Conservation (phyloP, 2,888 invertebrate genomes). For the Drosophila stalkeri region DNA sequence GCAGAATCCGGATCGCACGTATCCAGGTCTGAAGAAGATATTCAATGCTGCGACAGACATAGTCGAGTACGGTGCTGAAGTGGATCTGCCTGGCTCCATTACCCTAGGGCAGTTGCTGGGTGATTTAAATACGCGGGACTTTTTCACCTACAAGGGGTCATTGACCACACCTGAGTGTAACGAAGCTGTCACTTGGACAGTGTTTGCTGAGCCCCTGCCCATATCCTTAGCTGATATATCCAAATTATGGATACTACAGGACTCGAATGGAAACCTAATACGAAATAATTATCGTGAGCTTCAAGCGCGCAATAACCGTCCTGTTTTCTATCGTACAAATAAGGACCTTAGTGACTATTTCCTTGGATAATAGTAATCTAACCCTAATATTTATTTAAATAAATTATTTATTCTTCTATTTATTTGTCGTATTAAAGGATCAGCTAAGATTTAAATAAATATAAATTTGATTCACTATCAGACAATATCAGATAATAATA, state of each 20-base stretch:
- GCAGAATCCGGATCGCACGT: slow-evolving; percentile 59
- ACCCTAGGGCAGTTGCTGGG: slow-evolving; percentile 76
- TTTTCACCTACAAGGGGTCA: slow-evolving; percentile 87
- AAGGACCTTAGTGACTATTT: slow-evolving; percentile 13
- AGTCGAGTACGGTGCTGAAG: slow-evolving; percentile 52
- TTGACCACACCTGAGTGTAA: slow-evolving; percentile 91
- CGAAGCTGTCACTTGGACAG: slow-evolving; percentile 90
- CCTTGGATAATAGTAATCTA: not conserved
- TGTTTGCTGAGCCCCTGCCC: slow-evolving; percentile 87
- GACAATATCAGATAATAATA: too few species aligned
- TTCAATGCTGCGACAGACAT: slow-evolving; percentile 60
- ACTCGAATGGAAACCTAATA: slow-evolving; percentile 48
- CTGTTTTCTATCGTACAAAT: slow-evolving; percentile 46
- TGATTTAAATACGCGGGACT: slow-evolving; percentile 72
- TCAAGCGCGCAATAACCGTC: slow-evolving; percentile 62
- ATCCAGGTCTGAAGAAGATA: slow-evolving; percentile 70
- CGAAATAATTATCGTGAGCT: slow-evolving; percentile 67
- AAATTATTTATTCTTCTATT: not conserved
- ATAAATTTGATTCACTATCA: too few species aligned
- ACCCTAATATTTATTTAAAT: not conserved
- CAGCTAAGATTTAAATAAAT: not conserved
- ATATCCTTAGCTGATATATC: slow-evolving; percentile 76
- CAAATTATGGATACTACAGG: slow-evolving; percentile 69
- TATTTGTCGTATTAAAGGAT: not conserved
- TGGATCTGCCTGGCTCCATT: slow-evolving; percentile 48